Conservation (phyloP, 1,140 invertebrate species). For the Drosophila pseudoobscura region DNA sequence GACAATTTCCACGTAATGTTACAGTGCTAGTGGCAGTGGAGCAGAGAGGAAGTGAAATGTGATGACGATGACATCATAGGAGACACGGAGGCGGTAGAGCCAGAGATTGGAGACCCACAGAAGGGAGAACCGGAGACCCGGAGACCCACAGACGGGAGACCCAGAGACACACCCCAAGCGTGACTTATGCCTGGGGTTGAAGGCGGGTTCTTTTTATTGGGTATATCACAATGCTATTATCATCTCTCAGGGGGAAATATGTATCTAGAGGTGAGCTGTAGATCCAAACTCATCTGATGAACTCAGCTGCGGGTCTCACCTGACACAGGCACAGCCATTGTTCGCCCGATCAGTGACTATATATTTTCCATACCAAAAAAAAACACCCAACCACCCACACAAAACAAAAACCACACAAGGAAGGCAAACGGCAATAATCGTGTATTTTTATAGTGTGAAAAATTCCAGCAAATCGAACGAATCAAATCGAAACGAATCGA, state of each 20-base stretch:
- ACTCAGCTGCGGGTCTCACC: conserved; percentile 1
- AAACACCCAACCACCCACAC: conserved; percentile 21
- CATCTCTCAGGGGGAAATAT: not conserved
- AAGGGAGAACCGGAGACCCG: not conserved
- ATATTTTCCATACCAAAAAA: too few species aligned
- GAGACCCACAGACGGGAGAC: conserved; percentile 1
- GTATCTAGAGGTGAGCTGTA: not conserved
- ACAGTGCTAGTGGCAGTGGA: not conserved
- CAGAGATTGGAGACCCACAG: not conserved
- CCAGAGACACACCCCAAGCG: conserved; percentile 6
- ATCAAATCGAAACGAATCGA: too few species aligned
- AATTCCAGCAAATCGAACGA: conserved; percentile 41
- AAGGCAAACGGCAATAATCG: conserved; percentile 9
- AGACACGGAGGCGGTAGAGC: not conserved
- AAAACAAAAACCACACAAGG: conserved; percentile 19
- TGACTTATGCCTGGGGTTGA: conserved; percentile 24
- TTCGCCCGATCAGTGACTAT: conserved; percentile 6
- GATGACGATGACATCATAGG: conserved; percentile 54
- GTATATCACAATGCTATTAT: conserved; percentile 17
- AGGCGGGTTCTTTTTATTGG: not conserved
- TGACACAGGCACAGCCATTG: conserved; percentile 13
- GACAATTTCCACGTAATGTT: not conserved
- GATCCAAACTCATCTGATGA: conserved; percentile 7
- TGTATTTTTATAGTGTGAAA: conserved; percentile 32
- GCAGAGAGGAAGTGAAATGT: conserved; percentile 40